A percentile compares a stretch with the other conserved stretches of the same genome.
Conservation (phyloP, 2,113 vertebrate genomes). For the Indicator maculatus region DNA sequence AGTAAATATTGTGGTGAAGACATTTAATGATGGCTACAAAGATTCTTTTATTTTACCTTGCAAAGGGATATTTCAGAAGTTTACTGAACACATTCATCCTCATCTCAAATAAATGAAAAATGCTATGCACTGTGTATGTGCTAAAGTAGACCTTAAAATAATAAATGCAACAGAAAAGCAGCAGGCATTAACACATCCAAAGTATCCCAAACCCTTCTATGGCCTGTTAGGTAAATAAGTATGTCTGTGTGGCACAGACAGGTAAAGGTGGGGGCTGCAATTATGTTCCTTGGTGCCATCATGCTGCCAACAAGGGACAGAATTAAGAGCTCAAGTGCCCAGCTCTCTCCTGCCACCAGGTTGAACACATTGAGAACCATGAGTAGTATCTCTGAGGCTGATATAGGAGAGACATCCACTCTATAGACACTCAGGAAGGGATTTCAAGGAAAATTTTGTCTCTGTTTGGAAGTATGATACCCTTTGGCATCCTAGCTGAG, state of each 20-base stretch:
- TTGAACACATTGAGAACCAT: background rate
- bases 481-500: background rate
- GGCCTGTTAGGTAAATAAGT: background rate
- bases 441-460: background rate
- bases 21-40: slow-evolving; percentile 64
- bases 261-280: background rate
- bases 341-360: background rate
- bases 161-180: background rate
- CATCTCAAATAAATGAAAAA: slow-evolving; percentile 18
- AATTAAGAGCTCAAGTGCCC: background rate
- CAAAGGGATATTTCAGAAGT: slow-evolving; percentile 41
- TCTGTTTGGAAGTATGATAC: background rate
- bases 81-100: background rate
- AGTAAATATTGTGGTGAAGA: slow-evolving; percentile 73
- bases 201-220: background rate
- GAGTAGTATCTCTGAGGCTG: background rate
- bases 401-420: background rate
- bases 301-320: background rate
- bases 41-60: slow-evolving; percentile 73
- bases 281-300: background rate
- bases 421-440: background rate
- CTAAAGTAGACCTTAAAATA: background rate
- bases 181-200: background rate
- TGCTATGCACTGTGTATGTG: background rate
- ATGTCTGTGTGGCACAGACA: background rate